These are phyloP conservation scores for Thecocarcelia acutangulata DNA, from an alignment of 2,888 invertebrate genomes.

Conservation along the genomic window DNA sequence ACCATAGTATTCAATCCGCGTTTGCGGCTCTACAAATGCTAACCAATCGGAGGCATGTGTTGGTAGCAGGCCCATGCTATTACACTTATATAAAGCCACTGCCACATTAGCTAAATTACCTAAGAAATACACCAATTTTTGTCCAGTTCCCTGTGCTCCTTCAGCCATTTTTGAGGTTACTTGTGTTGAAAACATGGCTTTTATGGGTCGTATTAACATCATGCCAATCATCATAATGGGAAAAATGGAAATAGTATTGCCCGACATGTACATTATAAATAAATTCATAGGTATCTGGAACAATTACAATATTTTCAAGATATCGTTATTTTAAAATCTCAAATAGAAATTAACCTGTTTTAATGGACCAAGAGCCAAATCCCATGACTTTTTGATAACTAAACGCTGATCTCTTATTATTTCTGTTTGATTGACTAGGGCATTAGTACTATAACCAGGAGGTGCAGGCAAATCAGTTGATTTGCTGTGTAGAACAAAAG, in stretches of 20 bases:
- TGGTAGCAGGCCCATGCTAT: conserved; percentile 97
- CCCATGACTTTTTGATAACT: conserved; percentile 97
- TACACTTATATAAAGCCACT: conserved; percentile 97
- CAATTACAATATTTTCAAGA: neutral
- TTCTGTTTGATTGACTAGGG: conserved; percentile 88
- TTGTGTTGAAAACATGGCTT: conserved; percentile 95
- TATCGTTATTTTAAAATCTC: neutral
- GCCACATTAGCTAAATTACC: conserved; percentile 96
- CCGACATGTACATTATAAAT: conserved; percentile 99
- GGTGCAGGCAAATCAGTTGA: conserved; percentile 87
- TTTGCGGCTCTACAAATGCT: conserved; percentile 96
- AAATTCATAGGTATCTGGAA: conserved; percentile 95
- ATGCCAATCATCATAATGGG: conserved; percentile 99
- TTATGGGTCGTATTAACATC: conserved; percentile 97
- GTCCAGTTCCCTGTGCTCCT: conserved; percentile 93
- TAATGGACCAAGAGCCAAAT: conserved; percentile 95
- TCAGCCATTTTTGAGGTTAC: conserved; percentile 97
- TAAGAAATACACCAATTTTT: conserved; percentile 95
- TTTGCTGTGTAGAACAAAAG: conserved; percentile 73
- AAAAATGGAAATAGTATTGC: conserved; percentile 99
- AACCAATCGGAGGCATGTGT: conserved; percentile 99
- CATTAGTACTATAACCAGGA: conserved; percentile 91
- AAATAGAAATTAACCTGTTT: conserved; percentile 86
- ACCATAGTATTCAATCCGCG: conserved; percentile 91
- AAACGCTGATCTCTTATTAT: conserved; percentile 91